A percentile compares a stretch with the other conserved stretches of the same genome.
Evolutionary conservation across 2,113 vertebrate genomes (phyloP).

Genomic region (Caretta caretta): DNA sequence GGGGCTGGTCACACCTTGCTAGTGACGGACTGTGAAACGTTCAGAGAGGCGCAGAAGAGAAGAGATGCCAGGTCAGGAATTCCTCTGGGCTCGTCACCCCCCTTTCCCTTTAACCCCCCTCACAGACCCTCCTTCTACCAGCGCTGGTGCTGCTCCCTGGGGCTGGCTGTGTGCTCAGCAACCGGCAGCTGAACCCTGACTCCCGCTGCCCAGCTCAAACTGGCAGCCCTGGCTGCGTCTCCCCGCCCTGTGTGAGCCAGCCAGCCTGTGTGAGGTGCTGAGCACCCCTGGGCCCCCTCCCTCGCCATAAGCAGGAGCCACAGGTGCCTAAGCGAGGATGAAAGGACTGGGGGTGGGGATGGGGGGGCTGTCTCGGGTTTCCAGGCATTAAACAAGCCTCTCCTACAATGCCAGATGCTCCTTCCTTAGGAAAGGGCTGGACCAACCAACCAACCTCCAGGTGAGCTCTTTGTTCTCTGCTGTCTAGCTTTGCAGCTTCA

Average conservation of each 20-base stretch:
- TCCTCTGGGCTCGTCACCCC: too few species aligned
- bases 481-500: neutral
- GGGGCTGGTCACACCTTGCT: neutral
- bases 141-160: neutral
- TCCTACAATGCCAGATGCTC: neutral
- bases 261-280: neutral
- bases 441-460: neutral
- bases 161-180: too few species aligned
- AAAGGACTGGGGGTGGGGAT: too few species aligned
- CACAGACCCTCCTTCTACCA: neutral
- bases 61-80: too few species aligned
- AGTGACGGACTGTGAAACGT: neutral
- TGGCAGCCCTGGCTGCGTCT: too few species aligned
- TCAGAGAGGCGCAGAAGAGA: neutral
- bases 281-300: neutral
- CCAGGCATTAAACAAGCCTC: neutral
- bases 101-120: too few species aligned
- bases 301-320: neutral
- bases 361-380: neutral
- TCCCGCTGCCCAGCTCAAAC: too few species aligned
- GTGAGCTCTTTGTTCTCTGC: slow-evolving; percentile 26
- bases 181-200: too few species aligned
- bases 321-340: too few species aligned
- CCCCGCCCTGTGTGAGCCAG: neutral
- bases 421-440: neutral